These are phyloP conservation scores for Balearica regulorum DNA, from an alignment of 2,797 vertebrate genomes.

Conservation along the genomic window DNA sequence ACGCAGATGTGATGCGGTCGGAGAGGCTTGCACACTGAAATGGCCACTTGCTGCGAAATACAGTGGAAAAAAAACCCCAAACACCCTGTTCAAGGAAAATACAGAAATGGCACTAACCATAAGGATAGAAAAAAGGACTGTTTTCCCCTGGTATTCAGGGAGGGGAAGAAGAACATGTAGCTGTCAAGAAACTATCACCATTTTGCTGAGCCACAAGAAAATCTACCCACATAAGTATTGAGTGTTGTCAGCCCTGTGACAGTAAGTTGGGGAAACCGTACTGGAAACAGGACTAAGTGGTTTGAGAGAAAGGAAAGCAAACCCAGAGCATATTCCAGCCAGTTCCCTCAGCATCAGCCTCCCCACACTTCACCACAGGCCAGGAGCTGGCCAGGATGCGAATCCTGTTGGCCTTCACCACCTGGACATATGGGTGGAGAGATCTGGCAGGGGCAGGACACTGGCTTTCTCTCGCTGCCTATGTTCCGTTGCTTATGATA, in stretches of 20 bases:
- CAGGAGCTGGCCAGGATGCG: not conserved
- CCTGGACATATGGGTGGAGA: not conserved
- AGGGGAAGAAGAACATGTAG: not conserved
- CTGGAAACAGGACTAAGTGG: not conserved
- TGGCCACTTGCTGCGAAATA: not conserved
- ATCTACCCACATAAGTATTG: not conserved
- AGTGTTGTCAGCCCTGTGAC: not conserved
- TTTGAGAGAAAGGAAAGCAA: not conserved
- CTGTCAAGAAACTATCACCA: not conserved
- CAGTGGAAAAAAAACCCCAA: not conserved
- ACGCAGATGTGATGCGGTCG: not conserved
- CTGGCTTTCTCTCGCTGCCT: not conserved
- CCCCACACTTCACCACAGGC: rapidly evolving
- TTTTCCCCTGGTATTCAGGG: not conserved
- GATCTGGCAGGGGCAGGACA: not conserved
- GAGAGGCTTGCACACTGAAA: not conserved
- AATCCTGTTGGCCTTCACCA: not conserved
- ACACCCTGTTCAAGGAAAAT: not conserved
- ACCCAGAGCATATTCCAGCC: not conserved
- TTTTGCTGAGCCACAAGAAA: slow-evolving; percentile 9
- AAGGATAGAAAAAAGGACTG: not conserved
- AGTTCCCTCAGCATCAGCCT: not conserved
- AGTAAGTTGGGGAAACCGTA: not conserved
- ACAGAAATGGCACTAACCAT: not conserved
- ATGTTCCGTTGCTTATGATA: not conserved